Base-by-base conservation (phyloP, 2,888 invertebrate genomes). In the Zygaena filipendulae region DNA sequence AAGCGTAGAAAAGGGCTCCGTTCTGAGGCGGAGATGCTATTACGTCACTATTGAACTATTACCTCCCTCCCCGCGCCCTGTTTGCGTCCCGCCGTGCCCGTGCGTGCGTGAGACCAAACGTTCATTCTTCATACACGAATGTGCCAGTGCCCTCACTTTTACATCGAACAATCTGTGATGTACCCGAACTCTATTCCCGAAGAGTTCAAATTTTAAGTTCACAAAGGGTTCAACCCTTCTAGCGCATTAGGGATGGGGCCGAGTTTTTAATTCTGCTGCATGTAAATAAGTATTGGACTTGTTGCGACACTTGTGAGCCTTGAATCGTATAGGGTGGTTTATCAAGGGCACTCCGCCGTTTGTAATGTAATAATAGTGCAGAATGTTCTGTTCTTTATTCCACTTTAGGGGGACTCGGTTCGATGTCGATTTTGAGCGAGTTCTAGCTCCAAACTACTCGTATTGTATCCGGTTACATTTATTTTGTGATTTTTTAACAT, bases 271-370 rank as follows among this genome's bases (percentile, higher is more conserved):
- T 71, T 61, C 55, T 59, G 47, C 61, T 63, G 68, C 69, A 77
- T 75, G 68, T 74, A 72, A 75, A 77, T 79, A 68, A 69, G 66
- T 67, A 69, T 72, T 66, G 66, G 61, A 72, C 74, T 74, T 69
- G 74, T 70, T 67, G 59, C 63, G 59, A 66, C 77, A 77, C 75
- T 77, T 72, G 75, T 70, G 63, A 59, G 52, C 54, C 44, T 53
- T 57, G 60, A 62, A 61, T 67, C 59, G 66, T 52, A 58, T 16
- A 63, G 49, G 74, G 75, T 74, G 61, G 57, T 62, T 62, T 62
- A 67, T 74, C 72, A 72, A 77, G 72, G 74, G 66, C 69, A 70
- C 68, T 71, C 51, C 53, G 54, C 42, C 55, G 54, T 57, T 61
- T 63, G 60, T 69, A 61, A 74, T 71, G 62, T 71, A 74, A 74